Percentiles rank a stretch among this genome's conserved stretches.
phyloP scores from a whole-genome alignment of 2,888 invertebrate genomes.

The Thecophora atra region DNA sequence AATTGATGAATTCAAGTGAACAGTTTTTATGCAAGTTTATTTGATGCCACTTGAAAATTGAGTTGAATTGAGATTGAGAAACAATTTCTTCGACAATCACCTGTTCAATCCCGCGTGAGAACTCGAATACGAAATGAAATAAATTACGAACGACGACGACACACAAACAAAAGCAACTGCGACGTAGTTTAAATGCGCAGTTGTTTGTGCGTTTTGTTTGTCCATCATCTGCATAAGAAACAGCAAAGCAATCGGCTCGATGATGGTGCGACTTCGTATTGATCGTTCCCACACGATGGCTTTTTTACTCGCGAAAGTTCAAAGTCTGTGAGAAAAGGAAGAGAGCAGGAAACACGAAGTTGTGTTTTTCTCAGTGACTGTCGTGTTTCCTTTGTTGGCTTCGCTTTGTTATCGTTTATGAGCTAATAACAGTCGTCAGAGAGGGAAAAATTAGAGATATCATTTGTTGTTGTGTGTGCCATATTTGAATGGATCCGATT shows the following conservation, averaged over 20 bases:
- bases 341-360: background rate
- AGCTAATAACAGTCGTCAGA: slow-evolving; percentile 1
- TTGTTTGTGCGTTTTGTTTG: background rate
- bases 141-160: too few relatives aligned
- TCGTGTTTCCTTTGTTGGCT: background rate
- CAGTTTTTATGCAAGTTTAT: too few relatives aligned
- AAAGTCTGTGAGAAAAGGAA: background rate
- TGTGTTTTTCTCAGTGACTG: background rate
- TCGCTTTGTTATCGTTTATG: background rate
- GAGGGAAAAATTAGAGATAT: slow-evolving; percentile 7
- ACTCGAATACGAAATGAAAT: too few relatives aligned
- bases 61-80: too few relatives aligned
- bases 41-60: too few relatives aligned
- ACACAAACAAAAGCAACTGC: too few relatives aligned
- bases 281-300: slow-evolving; percentile 14
- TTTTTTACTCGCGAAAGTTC: background rate
- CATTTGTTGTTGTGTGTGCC: background rate
- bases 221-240: background rate
- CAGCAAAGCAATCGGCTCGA: too few relatives aligned
- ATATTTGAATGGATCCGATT: background rate
- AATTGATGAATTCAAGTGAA: too few relatives aligned
- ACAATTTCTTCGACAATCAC: too few relatives aligned
- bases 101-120: too few relatives aligned
- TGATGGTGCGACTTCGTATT: too few relatives aligned
- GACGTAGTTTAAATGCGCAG: too few relatives aligned